Evolutionary conservation across 2,888 invertebrate genomes (phyloP).

Genomic region (Amiota minor): DNA sequence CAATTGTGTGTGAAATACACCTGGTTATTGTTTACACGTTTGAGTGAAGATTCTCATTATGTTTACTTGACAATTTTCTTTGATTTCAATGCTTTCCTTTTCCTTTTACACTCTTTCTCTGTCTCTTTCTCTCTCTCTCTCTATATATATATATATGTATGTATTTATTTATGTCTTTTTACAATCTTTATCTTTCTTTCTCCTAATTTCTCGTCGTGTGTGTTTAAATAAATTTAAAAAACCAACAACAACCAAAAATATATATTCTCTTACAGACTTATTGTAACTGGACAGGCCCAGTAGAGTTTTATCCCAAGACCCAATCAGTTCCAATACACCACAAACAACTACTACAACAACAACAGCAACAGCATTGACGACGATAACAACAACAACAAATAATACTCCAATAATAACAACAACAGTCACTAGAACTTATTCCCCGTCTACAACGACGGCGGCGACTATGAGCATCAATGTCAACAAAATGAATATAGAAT

Average conservation of each 20-base stretch:
- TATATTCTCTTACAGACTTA: slow-evolving; percentile 69
- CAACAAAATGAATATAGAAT: slow-evolving; percentile 34
- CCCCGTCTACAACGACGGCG: neutral
- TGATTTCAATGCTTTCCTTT: too few relatives aligned
- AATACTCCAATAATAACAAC: slow-evolving; percentile 38
- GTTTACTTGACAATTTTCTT: too few relatives aligned
- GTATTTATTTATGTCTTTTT: too few relatives aligned
- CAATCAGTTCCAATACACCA: neutral
- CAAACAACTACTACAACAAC: slow-evolving; percentile 39
- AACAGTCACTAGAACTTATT: slow-evolving; percentile 37
- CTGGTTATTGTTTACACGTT: too few relatives aligned
- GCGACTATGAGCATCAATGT: neutral
- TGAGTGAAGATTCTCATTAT: too few relatives aligned
- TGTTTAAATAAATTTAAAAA: slow-evolving; percentile 30
- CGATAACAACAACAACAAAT: slow-evolving; percentile 37
- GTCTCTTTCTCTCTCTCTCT: too few relatives aligned
- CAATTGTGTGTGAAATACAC: too few relatives aligned
- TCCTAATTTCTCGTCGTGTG: slow-evolving; percentile 28
- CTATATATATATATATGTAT: too few relatives aligned
- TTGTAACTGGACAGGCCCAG: slow-evolving; percentile 73
- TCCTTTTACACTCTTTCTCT: too few relatives aligned
- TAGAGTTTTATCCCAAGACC: slow-evolving; percentile 68
- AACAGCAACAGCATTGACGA: slow-evolving; percentile 42
- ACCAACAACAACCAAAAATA: slow-evolving; percentile 40
- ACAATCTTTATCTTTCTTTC: slow-evolving; percentile 30